Evolutionary conservation across 2,797 vertebrate genomes (phyloP), one percentile per base, ranked within the genome.

Genomic region (Tamandua tetradactyla): DNA sequence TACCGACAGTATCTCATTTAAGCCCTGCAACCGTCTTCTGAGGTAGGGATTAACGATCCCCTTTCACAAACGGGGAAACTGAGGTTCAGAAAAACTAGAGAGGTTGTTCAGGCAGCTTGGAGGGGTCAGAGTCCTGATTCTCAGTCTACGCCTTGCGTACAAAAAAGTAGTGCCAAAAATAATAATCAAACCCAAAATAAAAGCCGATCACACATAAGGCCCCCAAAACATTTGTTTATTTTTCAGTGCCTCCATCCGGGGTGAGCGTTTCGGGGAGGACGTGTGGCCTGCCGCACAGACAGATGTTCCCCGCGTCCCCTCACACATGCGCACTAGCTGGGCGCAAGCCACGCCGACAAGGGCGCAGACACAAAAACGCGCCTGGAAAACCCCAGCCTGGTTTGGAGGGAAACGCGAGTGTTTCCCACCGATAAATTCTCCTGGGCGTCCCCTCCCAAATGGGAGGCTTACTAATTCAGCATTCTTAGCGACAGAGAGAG

Each of bases 321-420:
- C 52, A 57, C 96, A 69, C 96, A 96, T 94, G 97, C 94, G 93
- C 96, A 76, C 55, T 72, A 20, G 22, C 35, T 37, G 14, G 59
- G 49, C 17, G 89, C 96, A 71, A 86, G 75, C 90, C 95, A n/a
- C 95, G 71, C 92, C 66, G 6, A 52, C 85, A 23, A 2, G 64
- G 9, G 76, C 0, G 1, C 2, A 52, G 75, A 79, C 89, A 78
- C 71, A 69, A 35, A 94, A 86, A 78, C 37, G 1, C 0, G 0
- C 3, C 4, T 30, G 69, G 88, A 91, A 62, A n/a, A 71, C 66
- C 89, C 64, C 52, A 68, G 78, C 74, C 69, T 5, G 23, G 71
- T 10, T 64, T 30, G 2, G 25, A 75, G 87, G 59, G 32, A 37
- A 79, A 32, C 7, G 44, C 14, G 17, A 75, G 35, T 44, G 80